Base-by-base conservation (phyloP, 1,140 invertebrate species). In the Drosophila persimilis region DNA sequence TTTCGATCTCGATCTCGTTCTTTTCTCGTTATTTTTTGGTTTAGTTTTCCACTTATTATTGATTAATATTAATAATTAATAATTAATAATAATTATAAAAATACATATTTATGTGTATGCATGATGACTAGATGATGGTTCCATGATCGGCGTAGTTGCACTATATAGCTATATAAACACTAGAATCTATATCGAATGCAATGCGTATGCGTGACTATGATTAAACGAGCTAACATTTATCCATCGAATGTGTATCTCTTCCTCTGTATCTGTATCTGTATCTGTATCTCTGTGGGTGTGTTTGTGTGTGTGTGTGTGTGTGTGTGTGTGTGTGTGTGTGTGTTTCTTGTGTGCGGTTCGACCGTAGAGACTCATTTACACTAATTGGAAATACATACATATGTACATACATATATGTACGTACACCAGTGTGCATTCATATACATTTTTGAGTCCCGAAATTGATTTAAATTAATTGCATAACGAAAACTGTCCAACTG, bases 401-500 rank as follows among this genome's bases (percentile, higher is more conserved):
- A 47, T 2, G 2, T 20, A 20, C 2, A 2, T 20, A 20, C 20
- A 20, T 20, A 20, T 20, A 20, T 20, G 20, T 20, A 20, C 53
- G 62, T 43, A 57, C 66, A 56, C 29, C 29, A 31, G 7, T 31
- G 29, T 31, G 29, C 7, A 31, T 8, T 63, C 24, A 58, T 69
- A 56, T 56, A 48, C 31, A 51, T 56, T 78, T 72, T 76, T 80
- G 77, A 85, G 80, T 80, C 80, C 80, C 80, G 47, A 77, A 85
- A 85, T 85, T 85, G 76, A 85, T 85, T 85, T 85, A 85, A 84
- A 85, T 65, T 85, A 80, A 80, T 80, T 80, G 65, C 64, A 70
- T 72, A 80, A 80, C 71, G 65, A 76, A 80, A 78, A 78, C 55
- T 31, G 73, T 39, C 64, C 31, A 20, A 26, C 55, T 31, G 73